Evolutionary conservation across 23 tunicate genomes (phyloP).

Genomic region (Ascidia mentula): DNA sequence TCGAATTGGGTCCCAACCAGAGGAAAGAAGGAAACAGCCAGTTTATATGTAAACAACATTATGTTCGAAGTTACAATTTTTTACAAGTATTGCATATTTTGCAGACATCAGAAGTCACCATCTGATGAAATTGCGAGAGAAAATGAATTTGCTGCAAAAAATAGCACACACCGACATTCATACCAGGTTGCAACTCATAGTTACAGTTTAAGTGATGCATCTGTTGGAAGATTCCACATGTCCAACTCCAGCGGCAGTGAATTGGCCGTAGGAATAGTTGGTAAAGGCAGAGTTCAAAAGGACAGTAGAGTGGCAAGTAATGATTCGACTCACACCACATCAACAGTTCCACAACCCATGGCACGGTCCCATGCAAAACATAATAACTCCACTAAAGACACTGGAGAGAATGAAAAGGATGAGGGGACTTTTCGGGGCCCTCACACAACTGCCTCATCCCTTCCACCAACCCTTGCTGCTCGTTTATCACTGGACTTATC

Average conservation of each 20-base stretch:
- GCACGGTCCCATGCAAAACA: slow-evolving; percentile 13
- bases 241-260: slow-evolving; percentile 47
- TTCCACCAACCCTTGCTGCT: slow-evolving; percentile 47
- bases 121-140: slow-evolving; percentile 63
- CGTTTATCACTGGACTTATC: slow-evolving; percentile 42
- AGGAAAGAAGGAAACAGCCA: not conserved
- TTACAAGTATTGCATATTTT: not conserved
- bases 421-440: not conserved
- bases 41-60: not conserved
- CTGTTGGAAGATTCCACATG: slow-evolving; percentile 64
- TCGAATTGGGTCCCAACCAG: not conserved
- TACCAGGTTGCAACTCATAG: slow-evolving; percentile 83
- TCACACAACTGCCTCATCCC: slow-evolving; percentile 34
- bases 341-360: not conserved
- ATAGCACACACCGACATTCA: slow-evolving; percentile 50
- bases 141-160: slow-evolving; percentile 11
- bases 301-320: slow-evolving; percentile 7
- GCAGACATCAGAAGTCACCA: slow-evolving; percentile 58
- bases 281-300: slow-evolving; percentile 29
- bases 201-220: slow-evolving; percentile 15
- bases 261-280: slow-evolving; percentile 56
- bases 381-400: not conserved
- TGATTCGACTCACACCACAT: not conserved
- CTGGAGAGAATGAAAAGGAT: not conserved
- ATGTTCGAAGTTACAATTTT: not conserved